Evolutionary conservation across 2,113 vertebrate genomes (phyloP).

Genomic region (Muscicapa adusta): DNA sequence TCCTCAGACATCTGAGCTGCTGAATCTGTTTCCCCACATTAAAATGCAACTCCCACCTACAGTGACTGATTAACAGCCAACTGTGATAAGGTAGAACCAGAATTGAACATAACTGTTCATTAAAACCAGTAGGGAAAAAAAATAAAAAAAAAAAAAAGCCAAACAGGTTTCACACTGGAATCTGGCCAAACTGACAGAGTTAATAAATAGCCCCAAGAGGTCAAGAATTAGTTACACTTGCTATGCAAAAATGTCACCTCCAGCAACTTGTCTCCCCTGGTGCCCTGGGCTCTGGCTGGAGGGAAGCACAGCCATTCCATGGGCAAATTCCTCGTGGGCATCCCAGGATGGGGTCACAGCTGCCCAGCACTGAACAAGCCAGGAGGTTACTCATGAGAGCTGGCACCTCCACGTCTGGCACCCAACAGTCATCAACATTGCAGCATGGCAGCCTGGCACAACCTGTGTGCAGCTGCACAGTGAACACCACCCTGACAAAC

Average conservation of each 20-base stretch:
- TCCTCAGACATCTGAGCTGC: background rate
- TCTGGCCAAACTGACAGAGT: background rate
- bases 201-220: constrained; percentile 43
- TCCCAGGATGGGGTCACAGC: background rate
- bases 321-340: background rate
- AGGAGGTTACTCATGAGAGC: background rate
- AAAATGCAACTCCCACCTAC: background rate
- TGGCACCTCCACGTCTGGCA: background rate
- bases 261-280: background rate
- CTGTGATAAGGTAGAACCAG: background rate
- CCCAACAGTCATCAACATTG: background rate
- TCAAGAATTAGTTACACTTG: background rate
- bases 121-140: background rate
- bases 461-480: background rate
- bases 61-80: background rate
- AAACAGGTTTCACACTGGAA: background rate
- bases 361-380: background rate
- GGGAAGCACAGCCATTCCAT: background rate
- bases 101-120: background rate
- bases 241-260: constrained; percentile 11
- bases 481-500: background rate
- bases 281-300: background rate
- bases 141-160: background rate
- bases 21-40: background rate
- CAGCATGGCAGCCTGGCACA: background rate